Conservation (phyloP, 2,888 invertebrate genomes). For the Xanthia icteritia region DNA sequence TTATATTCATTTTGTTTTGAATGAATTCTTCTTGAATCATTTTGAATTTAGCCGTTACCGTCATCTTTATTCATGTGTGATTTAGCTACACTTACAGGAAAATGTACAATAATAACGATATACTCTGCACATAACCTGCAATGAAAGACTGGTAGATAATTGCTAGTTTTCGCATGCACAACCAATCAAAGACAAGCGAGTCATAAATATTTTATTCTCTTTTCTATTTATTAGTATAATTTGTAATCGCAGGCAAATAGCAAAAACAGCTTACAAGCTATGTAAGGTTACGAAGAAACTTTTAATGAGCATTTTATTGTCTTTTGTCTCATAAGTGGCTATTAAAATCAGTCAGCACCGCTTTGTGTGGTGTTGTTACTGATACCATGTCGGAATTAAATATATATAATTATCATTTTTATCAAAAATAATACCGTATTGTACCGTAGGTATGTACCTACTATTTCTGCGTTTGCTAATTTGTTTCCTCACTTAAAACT, state of each 20-base stretch:
- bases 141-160: constrained; percentile 16
- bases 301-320: constrained; percentile 47
- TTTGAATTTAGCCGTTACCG: no score
- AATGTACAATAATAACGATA: no score
- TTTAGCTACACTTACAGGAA: neutral
- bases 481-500: neutral
- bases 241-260: neutral
- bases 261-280: constrained; percentile 26
- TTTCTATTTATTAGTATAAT: constrained; percentile 20
- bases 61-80: neutral
- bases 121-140: neutral
- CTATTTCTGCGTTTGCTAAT: no score
- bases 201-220: constrained; percentile 31
- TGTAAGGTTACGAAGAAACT: constrained; percentile 17
- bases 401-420: neutral
- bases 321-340: constrained; percentile 39
- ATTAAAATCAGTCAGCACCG: constrained; percentile 27
- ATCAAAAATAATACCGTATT: neutral
- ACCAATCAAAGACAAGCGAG: constrained; percentile 26
- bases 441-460: no score
- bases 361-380: neutral
- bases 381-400: neutral
- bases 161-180: constrained; percentile 44
- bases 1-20: no score
- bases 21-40: no score